phyloP scores from a whole-genome alignment of 1,140 invertebrate genomes.

The Calliphora vicina region DNA sequence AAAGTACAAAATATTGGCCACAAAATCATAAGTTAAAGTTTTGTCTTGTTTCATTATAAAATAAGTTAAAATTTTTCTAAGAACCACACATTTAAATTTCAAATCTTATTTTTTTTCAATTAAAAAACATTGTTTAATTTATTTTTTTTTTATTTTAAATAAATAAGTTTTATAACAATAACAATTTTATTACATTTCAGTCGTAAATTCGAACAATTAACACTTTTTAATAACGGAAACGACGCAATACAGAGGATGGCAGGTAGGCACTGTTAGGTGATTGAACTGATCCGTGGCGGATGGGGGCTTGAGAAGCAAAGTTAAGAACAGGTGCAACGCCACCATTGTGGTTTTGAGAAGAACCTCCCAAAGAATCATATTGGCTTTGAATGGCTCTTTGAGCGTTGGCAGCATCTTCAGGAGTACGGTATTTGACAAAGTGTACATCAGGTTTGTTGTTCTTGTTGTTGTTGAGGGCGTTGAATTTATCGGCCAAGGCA shows the following conservation, averaged over 20 bases:
- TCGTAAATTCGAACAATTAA: background rate
- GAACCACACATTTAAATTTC: too few relatives aligned
- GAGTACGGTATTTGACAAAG: slow-evolving; percentile 56
- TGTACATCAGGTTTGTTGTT: slow-evolving; percentile 56
- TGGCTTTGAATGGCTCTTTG: slow-evolving; percentile 52
- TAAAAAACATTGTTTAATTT: background rate
- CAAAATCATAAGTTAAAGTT: too few relatives aligned
- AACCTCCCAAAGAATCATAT: slow-evolving; percentile 51
- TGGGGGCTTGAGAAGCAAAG: slow-evolving; percentile 52
- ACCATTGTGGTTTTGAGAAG: slow-evolving; percentile 47
- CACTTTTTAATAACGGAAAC: slow-evolving; percentile 23
- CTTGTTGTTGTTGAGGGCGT: slow-evolving; percentile 45
- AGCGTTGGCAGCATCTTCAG: slow-evolving; percentile 54
- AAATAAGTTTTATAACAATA: background rate
- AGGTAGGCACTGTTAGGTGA: slow-evolving; percentile 54
- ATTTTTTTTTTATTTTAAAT: background rate
- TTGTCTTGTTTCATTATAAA: too few relatives aligned
- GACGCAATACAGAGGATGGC: slow-evolving; percentile 56
- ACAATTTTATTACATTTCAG: background rate
- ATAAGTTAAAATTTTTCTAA: too few relatives aligned
- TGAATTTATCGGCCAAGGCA: slow-evolving; percentile 51
- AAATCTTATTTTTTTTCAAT: background rate
- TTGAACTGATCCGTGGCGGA: slow-evolving; percentile 42
- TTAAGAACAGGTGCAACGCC: slow-evolving; percentile 52
- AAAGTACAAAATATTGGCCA: too few relatives aligned